These are phyloP conservation scores for Oeneis ivallda DNA, from an alignment of 2,888 invertebrate genomes.

Conservation along the genomic window DNA sequence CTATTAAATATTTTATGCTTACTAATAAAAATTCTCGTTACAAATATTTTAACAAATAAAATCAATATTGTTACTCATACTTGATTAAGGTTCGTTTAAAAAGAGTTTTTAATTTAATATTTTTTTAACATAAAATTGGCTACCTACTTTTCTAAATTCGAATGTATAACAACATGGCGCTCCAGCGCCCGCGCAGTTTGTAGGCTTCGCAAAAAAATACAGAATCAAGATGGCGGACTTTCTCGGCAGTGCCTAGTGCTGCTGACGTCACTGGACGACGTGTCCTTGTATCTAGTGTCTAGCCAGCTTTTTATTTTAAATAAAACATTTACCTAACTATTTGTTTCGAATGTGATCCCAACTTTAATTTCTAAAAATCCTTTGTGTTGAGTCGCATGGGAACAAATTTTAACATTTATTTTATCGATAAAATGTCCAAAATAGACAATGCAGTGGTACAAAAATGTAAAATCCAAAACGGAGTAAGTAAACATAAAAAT, in stretches of 20 bases:
- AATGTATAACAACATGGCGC: conserved; percentile 59
- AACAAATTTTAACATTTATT: neutral
- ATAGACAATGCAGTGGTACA: neutral
- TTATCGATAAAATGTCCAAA: neutral
- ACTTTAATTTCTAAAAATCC: conserved; percentile 34
- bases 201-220: conserved; percentile 77
- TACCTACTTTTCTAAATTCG: conserved; percentile 45
- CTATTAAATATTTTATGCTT: neutral
- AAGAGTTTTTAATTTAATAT: too few species aligned
- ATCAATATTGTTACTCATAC: neutral
- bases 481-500: conserved; percentile 29
- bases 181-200: conserved; percentile 67
- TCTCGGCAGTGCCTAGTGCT: conserved; percentile 75
- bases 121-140: too few species aligned
- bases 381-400: conserved; percentile 25
- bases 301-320: conserved; percentile 53
- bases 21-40: neutral
- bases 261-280: conserved; percentile 78
- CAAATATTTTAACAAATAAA: neutral
- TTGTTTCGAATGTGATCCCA: conserved; percentile 40
- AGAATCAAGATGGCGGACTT: conserved; percentile 78
- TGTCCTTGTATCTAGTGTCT: conserved; percentile 70
- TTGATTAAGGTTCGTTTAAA: neutral
- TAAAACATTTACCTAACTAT: conserved; percentile 42
- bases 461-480: conserved; percentile 16